These are phyloP conservation scores for Drosophila persimilis DNA, from an alignment of 1,140 invertebrate species.

Conservation along the genomic window DNA sequence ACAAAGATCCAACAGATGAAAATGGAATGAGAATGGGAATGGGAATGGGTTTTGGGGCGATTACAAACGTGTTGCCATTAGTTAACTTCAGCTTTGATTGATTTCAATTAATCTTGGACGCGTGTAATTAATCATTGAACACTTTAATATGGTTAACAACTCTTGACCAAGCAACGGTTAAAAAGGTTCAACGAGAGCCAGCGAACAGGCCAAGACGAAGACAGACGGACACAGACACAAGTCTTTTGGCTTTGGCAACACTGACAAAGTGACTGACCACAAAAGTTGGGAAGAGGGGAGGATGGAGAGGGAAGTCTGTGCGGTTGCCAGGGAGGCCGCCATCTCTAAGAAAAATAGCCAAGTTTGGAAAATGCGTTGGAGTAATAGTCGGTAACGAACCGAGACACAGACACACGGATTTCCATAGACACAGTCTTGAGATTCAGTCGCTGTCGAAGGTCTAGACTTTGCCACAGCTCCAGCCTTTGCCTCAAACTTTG, in stretches of 20 bases:
- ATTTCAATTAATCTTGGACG: slow-evolving; percentile 83
- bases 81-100: slow-evolving; percentile 83
- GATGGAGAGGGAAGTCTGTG: slow-evolving; percentile 2
- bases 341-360: slow-evolving; percentile 71
- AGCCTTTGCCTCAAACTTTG: slow-evolving; percentile 11
- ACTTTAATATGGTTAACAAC: slow-evolving; percentile 83
- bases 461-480: slow-evolving; percentile 38
- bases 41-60: slow-evolving; percentile 40
- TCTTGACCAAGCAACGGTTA: slow-evolving; percentile 82
- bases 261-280: slow-evolving; percentile 69
- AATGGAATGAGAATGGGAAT: slow-evolving; percentile 21
- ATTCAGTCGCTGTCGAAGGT: slow-evolving; percentile 5
- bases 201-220: slow-evolving; percentile 14
- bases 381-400: slow-evolving; percentile 61
- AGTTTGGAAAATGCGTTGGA: slow-evolving; percentile 79
- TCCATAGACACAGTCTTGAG: slow-evolving; percentile 50
- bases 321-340: slow-evolving; percentile 66
- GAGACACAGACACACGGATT: slow-evolving; percentile 43
- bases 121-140: slow-evolving; percentile 83
- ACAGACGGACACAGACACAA: slow-evolving; percentile 18
- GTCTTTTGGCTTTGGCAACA: slow-evolving; percentile 36
- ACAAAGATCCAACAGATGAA: slow-evolving; percentile 26
- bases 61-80: slow-evolving; percentile 83
- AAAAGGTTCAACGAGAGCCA: slow-evolving; percentile 78
- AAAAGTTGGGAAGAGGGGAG: slow-evolving; percentile 13